Percentiles rank a stretch among this genome's conserved stretches.
These are phyloP conservation scores for Erannis defoliaria DNA, from an alignment of 2,888 invertebrate genomes.

Conservation along the genomic window DNA sequence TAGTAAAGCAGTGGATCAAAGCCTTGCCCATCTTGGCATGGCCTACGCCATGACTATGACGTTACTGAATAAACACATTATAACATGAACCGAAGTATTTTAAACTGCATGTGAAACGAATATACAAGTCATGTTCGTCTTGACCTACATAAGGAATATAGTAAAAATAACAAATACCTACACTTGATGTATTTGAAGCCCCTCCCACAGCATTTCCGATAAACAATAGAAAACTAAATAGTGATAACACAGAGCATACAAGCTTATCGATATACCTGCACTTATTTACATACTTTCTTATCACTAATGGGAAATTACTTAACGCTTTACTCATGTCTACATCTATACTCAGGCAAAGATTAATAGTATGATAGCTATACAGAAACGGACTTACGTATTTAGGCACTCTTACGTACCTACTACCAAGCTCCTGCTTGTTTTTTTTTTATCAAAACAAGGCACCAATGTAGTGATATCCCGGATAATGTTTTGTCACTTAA, in stretches of 20 bases:
- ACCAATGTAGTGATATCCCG: too few species aligned
- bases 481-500: too few species aligned
- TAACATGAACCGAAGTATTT: background rate
- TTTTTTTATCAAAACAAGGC: too few species aligned
- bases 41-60: too few species aligned
- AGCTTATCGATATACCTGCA: conserved; percentile 58
- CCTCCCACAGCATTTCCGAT: conserved; percentile 52
- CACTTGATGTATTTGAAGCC: conserved; percentile 32
- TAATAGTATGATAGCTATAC: background rate
- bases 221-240: conserved; percentile 66
- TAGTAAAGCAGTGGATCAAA: too few species aligned
- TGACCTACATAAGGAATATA: background rate
- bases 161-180: background rate
- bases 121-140: background rate
- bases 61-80: too few species aligned
- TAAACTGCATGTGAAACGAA: background rate
- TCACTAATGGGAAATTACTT: conserved; percentile 55
- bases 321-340: conserved; percentile 25
- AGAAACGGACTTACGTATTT: background rate
- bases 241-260: conserved; percentile 59
- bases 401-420: too few species aligned
- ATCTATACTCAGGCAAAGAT: background rate
- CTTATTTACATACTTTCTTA: conserved; percentile 59
- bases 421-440: too few species aligned
- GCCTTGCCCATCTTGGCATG: too few species aligned